Conservation (phyloP, 2,888 invertebrate species). For the Rotaria sp. region DNA sequence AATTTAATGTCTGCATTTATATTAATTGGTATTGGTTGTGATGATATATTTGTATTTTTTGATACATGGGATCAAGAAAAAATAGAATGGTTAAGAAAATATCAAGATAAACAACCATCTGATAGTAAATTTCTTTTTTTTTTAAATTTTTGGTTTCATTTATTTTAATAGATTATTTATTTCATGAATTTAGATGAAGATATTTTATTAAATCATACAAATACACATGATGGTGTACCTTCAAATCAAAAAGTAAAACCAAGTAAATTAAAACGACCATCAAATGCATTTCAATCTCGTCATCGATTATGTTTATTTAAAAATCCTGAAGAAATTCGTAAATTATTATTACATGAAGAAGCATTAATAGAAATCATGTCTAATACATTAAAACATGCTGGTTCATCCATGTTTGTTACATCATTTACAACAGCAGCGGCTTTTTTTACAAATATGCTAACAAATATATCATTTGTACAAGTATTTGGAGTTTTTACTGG, state of each 20-base stretch:
- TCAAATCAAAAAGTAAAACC: neutral
- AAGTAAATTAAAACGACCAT: neutral
- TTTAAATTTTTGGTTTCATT: neutral
- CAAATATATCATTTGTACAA: slow-evolving; percentile 82
- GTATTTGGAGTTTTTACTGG: slow-evolving; percentile 72
- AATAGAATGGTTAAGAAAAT: slow-evolving; percentile 49
- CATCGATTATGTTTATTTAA: neutral
- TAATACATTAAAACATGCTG: slow-evolving; percentile 75
- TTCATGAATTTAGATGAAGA: neutral
- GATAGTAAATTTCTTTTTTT: neutral
- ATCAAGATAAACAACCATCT: neutral
- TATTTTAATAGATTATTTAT: neutral
- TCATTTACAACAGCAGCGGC: slow-evolving; percentile 87
- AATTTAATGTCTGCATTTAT: slow-evolving; percentile 85
- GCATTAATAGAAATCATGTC: slow-evolving; percentile 59
- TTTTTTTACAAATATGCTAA: slow-evolving; percentile 81
- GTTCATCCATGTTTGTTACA: slow-evolving; percentile 85
- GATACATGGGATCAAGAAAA: slow-evolving; percentile 70
- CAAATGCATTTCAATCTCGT: neutral
- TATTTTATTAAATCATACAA: neutral
- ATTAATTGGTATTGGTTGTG: slow-evolving; percentile 75
- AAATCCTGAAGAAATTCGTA: slow-evolving; percentile 23
- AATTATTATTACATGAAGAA: slow-evolving; percentile 58
- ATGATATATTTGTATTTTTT: slow-evolving; percentile 81
- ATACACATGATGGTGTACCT: neutral